Conservation (phyloP, 2,888 invertebrate species). For the Anorthoa munda region DNA sequence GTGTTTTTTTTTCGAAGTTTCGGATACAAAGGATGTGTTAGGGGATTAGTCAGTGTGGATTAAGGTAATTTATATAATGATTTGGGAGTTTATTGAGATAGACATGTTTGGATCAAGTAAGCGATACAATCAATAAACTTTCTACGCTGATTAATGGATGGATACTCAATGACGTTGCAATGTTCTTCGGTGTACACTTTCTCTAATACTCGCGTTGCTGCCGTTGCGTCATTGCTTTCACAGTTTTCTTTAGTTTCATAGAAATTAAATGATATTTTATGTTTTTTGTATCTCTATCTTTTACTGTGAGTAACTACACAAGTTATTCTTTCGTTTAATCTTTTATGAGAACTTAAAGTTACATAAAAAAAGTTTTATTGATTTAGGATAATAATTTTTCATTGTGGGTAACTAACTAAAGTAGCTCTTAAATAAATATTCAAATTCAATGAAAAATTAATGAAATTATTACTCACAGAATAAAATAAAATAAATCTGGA, state of each 20-base stretch:
- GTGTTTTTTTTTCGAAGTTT: slow-evolving; percentile 42
- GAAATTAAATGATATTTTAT: slow-evolving; percentile 35
- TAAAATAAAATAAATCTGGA: neutral
- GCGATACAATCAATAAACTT: slow-evolving; percentile 80
- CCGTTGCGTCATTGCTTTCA: slow-evolving; percentile 79
- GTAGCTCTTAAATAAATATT: neutral
- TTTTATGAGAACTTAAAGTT: neutral
- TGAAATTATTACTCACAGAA: neutral
- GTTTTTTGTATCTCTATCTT: neutral
- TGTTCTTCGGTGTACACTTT: slow-evolving; percentile 79
- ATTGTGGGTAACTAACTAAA: too few species aligned
- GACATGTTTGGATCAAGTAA: slow-evolving; percentile 62
- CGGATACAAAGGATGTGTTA: slow-evolving; percentile 37
- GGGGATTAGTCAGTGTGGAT: slow-evolving; percentile 34
- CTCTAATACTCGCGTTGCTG: slow-evolving; percentile 75
- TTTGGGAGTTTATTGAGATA: slow-evolving; percentile 59
- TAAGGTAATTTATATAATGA: slow-evolving; percentile 61
- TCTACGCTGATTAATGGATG: slow-evolving; percentile 83
- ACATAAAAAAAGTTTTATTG: neutral
- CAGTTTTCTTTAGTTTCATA: slow-evolving; percentile 67
- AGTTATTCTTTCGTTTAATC: neutral
- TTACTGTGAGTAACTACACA: neutral
- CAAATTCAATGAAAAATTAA: neutral
- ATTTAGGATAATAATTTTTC: neutral
- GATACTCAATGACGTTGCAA: slow-evolving; percentile 77